phyloP scores from a whole-genome alignment of 1,140 invertebrate genomes.

The Heterodera schachtii region DNA sequence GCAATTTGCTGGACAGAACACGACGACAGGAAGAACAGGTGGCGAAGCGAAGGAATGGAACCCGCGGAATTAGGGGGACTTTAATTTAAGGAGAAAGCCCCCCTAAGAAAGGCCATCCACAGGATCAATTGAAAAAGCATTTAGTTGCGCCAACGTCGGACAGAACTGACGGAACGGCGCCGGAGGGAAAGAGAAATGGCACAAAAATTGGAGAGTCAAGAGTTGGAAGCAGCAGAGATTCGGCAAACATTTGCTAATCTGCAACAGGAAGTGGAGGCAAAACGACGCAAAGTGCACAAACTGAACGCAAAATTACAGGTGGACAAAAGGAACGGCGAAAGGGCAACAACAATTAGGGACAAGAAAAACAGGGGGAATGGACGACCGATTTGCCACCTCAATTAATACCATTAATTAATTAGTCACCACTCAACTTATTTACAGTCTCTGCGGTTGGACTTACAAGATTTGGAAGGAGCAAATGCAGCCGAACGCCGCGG shows the following conservation, averaged over 20 bases:
- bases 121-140: not conserved
- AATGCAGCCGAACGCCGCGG: constrained; percentile 79
- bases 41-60: not conserved
- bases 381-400: no score
- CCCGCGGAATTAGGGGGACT: no score
- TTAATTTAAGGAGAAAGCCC: no score
- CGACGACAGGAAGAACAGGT: constrained; percentile 80
- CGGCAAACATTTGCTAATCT: constrained; percentile 81
- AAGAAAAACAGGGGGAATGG: no score
- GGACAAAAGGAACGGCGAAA: no score
- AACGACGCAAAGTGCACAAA: constrained; percentile 82
- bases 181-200: not conserved
- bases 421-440: not conserved
- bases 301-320: constrained; percentile 71
- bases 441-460: constrained; percentile 73
- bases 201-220: constrained; percentile 75
- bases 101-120: not conserved
- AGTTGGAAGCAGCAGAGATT: constrained; percentile 83
- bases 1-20: constrained; percentile 86
- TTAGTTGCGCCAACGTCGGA: constrained; percentile 75
- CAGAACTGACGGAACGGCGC: constrained; percentile 81
- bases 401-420: no score
- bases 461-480: constrained; percentile 81
- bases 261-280: constrained; percentile 87
- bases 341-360: no score